Evolutionary conservation across 2,888 invertebrate genomes (phyloP), one percentile per base, ranked within the genome.

Genomic region (Julus scandinavius): DNA sequence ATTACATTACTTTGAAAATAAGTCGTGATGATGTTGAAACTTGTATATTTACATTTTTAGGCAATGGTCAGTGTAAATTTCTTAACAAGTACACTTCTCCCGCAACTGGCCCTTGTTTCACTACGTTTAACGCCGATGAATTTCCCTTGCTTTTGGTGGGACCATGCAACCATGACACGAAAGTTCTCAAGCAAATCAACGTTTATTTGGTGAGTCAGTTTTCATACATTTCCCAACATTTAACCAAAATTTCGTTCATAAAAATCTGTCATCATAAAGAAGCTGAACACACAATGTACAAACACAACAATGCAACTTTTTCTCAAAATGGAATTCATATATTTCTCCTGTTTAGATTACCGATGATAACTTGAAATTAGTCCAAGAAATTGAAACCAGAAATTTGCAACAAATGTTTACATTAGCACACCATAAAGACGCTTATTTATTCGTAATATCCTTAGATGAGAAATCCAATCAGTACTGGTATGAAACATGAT

Each of bases 201-300:
- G 50, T 54, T 87, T 87, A 87, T 20, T 15, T 87, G 87, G 87
- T 87, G 29, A 87, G 85, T 9, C 3, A 40, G 84, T n/a, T 54
- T 54, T 13, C 15, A 54, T 13, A 54, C 11, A 84, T 84, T 83
- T 29, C 29, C 29, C 29, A 9, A 1, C 29, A 38, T 83, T 83
- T 83, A 83, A 83, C 13, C 83, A 83, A 38, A 80, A 29, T 13
- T 83, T 29, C 29, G 29, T 15, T 38, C 83, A 29, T 15, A 9
- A 3, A 38, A 83, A 15, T 38, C 11, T 83, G 29, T 83, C 83
- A 83, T 29, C 29, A 29, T 29, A 29, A 29, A 29, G 29, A 29
- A 29, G 29, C 29, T 29, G 29, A 29, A 29, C 29, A 29, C 29
- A 29, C 29, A 29, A 29, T 29, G 29, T 29, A 29, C 29, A 29